Evolutionary conservation across 2,113 vertebrate species (phyloP), one percentile per base, ranked within the genome.

Genomic region (Epinephelus cyanopodus): DNA sequence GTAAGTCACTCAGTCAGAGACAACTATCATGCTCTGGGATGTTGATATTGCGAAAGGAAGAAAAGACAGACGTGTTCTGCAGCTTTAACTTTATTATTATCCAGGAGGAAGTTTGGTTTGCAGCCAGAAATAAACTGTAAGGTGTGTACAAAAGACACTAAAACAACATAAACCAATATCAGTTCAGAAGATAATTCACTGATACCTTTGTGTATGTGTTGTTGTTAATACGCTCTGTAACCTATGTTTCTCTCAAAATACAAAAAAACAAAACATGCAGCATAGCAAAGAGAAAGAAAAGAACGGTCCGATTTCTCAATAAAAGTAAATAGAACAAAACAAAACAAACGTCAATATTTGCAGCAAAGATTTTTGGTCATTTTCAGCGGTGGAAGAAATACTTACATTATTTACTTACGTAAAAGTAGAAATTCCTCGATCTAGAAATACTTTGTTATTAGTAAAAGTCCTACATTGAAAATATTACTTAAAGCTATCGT

Each of bases 41-140:
- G 78, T 56, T 37, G 54, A 71, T 62, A 15, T 56, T 63, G 57
- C 62, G 47, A 66, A 53, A n/a, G 37, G 62, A 56, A 11, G 50
- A 15, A 57, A 17, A 47, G 54, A 39, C 64, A 4, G 21, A 68
- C 18, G 42, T 60, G 54, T 50, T 58, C 25, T 39, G 5, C 42
- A 37, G 64, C 63, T 37, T 48, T n/a, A 4, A 48, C 39, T 15
- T 33, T n/a, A 3, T 77, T 53, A 11, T 52, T 47, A 17, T n/a
- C 12, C 39, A 4, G 39, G 12, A 77, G 62, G 37, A 47, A 5
- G 17, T 27, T 14, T n/a, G 23, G 18, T 29, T 45, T 54, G 29
- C 48, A 64, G 60, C 10, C 48, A 54, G 61, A 45, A 10, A 54
- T 19, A 56, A 65, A 65, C 21, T 18, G 8, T 7, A 54, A 25